These are phyloP conservation scores for Caenorhabditis briggsae DNA, from an alignment of 1,140 invertebrate species.

Conservation along the genomic window DNA sequence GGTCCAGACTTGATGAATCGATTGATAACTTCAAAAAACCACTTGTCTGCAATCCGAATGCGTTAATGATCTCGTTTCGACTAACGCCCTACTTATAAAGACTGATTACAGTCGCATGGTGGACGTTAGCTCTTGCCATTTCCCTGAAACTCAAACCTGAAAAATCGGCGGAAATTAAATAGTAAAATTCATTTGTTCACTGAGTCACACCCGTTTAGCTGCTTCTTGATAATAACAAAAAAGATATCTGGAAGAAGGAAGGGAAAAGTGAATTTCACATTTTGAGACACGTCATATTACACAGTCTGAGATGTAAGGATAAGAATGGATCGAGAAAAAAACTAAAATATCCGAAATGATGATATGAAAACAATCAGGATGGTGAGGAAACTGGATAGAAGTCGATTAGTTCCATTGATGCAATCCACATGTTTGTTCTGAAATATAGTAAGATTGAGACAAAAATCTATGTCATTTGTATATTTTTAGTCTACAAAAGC, in stretches of 20 bases:
- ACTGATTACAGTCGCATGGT: too few relatives aligned
- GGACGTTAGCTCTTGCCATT: too few relatives aligned
- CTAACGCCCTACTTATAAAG: too few relatives aligned
- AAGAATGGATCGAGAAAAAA: neutral
- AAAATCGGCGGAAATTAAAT: neutral
- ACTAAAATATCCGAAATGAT: constrained; percentile 32
- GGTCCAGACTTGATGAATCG: too few relatives aligned
- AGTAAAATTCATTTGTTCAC: neutral
- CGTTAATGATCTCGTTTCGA: too few relatives aligned
- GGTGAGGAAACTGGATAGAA: neutral
- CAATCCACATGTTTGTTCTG: constrained; percentile 49
- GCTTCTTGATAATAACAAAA: neutral
- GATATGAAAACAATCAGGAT: constrained; percentile 15
- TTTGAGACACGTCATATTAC: constrained; percentile 2
- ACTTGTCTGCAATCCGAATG: too few relatives aligned
- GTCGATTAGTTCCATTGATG: neutral
- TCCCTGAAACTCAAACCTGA: too few relatives aligned
- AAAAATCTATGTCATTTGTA: too few relatives aligned
- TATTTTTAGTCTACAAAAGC: too few relatives aligned
- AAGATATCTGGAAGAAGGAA: neutral
- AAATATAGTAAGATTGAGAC: neutral
- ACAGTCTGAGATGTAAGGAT: neutral
- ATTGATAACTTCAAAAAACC: too few relatives aligned
- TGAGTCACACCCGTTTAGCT: neutral
- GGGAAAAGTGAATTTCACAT: constrained; percentile 38